These are phyloP conservation scores for Drosophila mercatorum DNA, from an alignment of 2,888 invertebrate genomes.

Conservation along the genomic window DNA sequence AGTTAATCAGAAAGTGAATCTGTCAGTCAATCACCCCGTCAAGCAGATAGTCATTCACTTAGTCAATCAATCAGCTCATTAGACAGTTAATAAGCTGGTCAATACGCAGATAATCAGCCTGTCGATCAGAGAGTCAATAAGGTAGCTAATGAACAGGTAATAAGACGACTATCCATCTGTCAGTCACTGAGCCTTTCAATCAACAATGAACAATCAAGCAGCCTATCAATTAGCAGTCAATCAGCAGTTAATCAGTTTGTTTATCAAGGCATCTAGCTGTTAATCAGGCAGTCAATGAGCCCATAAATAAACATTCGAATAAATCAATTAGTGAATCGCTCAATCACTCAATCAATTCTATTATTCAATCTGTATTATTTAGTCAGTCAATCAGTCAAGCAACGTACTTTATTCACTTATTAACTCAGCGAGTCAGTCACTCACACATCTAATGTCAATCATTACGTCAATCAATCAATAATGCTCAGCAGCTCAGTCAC, in stretches of 20 bases:
- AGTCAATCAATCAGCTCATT: not conserved
- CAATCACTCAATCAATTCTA: not conserved
- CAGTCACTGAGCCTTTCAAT: not conserved
- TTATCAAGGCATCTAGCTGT: not conserved
- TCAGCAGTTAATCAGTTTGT: not conserved
- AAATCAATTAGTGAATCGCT: no score
- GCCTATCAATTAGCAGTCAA: not conserved
- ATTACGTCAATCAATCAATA: no score
- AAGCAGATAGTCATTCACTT: not conserved
- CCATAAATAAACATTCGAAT: no score
- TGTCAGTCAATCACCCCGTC: not conserved
- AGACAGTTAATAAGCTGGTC: not conserved
- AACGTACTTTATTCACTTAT: no score
- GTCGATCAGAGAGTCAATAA: not conserved
- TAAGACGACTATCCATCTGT: no score
- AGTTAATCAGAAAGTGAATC: not conserved
- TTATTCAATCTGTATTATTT: not conserved
- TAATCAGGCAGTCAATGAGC: not conserved
- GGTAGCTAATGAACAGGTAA: not conserved
- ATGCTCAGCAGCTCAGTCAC: no score
- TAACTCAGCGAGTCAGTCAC: no score
- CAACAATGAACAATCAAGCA: not conserved
- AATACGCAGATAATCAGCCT: not conserved
- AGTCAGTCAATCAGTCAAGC: not conserved
- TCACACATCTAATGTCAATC: no score